A percentile compares a stretch with the other conserved stretches of the same genome.
These are phyloP conservation scores for Furcula furcula DNA, from an alignment of 2,888 invertebrate genomes.

Conservation along the genomic window DNA sequence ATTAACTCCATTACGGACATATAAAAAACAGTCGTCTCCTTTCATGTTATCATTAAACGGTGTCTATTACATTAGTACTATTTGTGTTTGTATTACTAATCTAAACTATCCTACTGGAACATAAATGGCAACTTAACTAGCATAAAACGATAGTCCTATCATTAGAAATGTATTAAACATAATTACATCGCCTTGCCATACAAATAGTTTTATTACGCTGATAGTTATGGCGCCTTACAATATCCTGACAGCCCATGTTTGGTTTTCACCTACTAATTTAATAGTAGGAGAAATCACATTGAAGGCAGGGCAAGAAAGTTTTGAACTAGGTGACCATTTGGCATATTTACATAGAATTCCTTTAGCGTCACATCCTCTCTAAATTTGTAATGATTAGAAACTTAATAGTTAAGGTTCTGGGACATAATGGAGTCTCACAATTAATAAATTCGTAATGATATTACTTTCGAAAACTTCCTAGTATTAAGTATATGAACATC, in stretches of 20 bases:
- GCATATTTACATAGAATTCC: no score
- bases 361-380: no score
- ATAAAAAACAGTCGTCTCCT: no score
- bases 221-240: constrained; percentile 37
- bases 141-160: constrained; percentile 37
- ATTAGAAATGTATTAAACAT: constrained; percentile 26
- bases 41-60: no score
- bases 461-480: neutral
- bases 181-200: constrained; percentile 35
- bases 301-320: constrained; percentile 24
- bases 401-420: no score
- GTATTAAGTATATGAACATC: no score
- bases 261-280: constrained; percentile 26
- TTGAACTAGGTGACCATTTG: constrained; percentile 13
- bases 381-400: no score
- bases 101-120: constrained; percentile 44
- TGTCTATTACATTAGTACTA: no score
- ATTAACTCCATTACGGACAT: no score
- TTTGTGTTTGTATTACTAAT: neutral
- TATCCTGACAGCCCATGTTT: constrained; percentile 28
- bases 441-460: no score
- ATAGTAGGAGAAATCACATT: constrained; percentile 32
- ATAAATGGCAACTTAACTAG: constrained; percentile 66
- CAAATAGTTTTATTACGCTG: constrained; percentile 42
- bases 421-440: no score